Evolutionary conservation across 2,797 vertebrate species (phyloP), one percentile per base, ranked within the genome.

Genomic region (Chiroxiphia lanceolata): DNA sequence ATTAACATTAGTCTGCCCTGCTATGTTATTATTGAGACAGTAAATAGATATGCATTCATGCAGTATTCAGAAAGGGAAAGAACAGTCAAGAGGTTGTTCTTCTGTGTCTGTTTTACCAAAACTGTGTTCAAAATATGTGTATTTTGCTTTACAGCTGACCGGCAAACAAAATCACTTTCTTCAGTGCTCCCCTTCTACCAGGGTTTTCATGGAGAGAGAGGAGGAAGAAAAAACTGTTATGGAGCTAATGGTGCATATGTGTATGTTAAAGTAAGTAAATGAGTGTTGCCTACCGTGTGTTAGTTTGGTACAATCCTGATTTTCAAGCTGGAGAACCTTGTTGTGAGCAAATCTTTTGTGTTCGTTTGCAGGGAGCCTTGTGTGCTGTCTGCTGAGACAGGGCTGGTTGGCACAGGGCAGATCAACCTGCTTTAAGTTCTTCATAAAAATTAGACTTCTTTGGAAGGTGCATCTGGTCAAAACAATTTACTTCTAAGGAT

Each of bases 161-260:
- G 57, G 51, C 97, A 98, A 38, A 94, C 98, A 51, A 99, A 98
- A 92, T 99, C 99, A 0, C 97, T 99, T 96, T 97, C 98, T 2
- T 96, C 98, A 6, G 91, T 99, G 51, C 75, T 97, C 53, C 84
- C 98, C 0, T 45, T 97, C 77, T 99, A 99, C 91, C 98, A 95
- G 34, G 99, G 98, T 27, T 94, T 97, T 53, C 53, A 96, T 1
- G 99, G 99, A 34, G 97, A 98, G 53, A 83, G 97, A 2, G 99
- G 99, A 2, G 94, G 98, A 80, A 98, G 87, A 22, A 99, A 99
- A 87, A 99, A 99, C 97, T 99, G 99, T 93, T 99, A 97, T 0
- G 99, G 99, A 92, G 98, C 98, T 25, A 98, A 98, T 4, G 99
- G 98, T 12, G 77, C 81, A 5, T 29, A 57, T 6, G 82, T 97